A percentile compares a stretch with the other conserved stretches of the same genome.
These are phyloP conservation scores for Dascillus cervinus DNA, from an alignment of 2,888 invertebrate species.

Conservation along the genomic window DNA sequence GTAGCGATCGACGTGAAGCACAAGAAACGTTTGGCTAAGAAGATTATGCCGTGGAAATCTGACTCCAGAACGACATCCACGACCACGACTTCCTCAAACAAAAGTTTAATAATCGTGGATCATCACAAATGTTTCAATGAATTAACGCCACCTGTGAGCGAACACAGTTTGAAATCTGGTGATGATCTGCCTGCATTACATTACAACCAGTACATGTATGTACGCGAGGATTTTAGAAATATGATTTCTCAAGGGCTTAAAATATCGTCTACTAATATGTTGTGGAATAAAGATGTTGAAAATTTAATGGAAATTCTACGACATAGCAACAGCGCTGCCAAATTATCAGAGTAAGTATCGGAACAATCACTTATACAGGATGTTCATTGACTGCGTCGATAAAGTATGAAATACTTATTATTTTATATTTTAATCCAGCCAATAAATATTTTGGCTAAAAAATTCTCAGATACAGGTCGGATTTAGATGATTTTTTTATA, in stretches of 20 bases:
- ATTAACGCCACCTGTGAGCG: constrained; percentile 17
- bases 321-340: too few species aligned
- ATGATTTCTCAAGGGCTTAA: constrained; percentile 30
- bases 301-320: constrained; percentile 19
- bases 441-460: too few species aligned
- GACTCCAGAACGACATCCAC: constrained; percentile 12
- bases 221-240: constrained; percentile 38
- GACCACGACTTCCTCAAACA: constrained; percentile 4
- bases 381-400: too few species aligned
- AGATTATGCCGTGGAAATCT: constrained; percentile 14
- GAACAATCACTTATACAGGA: too few species aligned
- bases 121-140: constrained; percentile 33
- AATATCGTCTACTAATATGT: constrained; percentile 25
- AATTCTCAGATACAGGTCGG: too few species aligned
- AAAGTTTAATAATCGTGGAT: constrained; percentile 17
- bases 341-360: too few species aligned
- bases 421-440: too few species aligned
- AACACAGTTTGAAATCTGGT: constrained; percentile 7
- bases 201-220: constrained; percentile 33
- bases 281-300: constrained; percentile 37
- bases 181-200: constrained; percentile 30
- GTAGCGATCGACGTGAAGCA: constrained; percentile 6
- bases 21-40: constrained; percentile 6
- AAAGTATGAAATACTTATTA: too few species aligned
- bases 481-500: too few species aligned